phyloP scores from a whole-genome alignment of 2,797 vertebrate genomes.

The Vespertilio murinus region DNA sequence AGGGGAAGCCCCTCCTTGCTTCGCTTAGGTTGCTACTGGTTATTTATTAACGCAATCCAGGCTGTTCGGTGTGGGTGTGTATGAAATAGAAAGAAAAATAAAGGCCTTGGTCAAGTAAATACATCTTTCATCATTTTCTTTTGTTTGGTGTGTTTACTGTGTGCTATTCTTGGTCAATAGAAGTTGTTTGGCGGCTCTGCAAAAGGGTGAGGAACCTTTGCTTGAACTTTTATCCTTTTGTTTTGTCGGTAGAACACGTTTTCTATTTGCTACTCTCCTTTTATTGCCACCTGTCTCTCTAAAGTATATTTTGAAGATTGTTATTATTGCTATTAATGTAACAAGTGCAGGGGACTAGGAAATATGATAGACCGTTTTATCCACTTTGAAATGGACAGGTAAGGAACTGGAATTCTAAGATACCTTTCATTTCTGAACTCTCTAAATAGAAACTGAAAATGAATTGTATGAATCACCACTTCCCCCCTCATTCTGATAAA shows the following conservation, averaged over 20 bases:
- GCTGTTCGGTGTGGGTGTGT: constrained; percentile 79
- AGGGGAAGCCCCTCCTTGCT: constrained; percentile 71
- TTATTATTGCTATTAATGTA: constrained; percentile 37
- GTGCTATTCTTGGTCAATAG: constrained; percentile 83
- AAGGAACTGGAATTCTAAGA: constrained; percentile 50
- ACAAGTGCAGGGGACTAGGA: background rate
- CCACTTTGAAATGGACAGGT: constrained; percentile 64
- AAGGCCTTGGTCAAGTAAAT: constrained; percentile 79
- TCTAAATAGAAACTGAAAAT: constrained; percentile 62
- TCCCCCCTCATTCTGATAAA: constrained; percentile 67
- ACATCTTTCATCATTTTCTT: constrained; percentile 83
- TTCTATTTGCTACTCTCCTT: constrained; percentile 73
- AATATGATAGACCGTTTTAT: constrained; percentile 6
- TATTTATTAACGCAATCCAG: constrained; percentile 83
- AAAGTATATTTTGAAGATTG: constrained; percentile 13
- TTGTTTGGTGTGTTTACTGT: constrained; percentile 84
- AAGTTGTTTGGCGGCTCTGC: constrained; percentile 78
- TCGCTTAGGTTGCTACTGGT: constrained; percentile 79
- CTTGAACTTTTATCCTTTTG: constrained; percentile 78
- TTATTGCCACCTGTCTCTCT: constrained; percentile 64
- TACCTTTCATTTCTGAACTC: background rate
- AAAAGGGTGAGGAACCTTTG: constrained; percentile 76
- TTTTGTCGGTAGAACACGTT: constrained; percentile 76
- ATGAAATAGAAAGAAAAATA: constrained; percentile 80
- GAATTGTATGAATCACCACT: constrained; percentile 39